Base-by-base conservation (phyloP, 1,140 invertebrate species). In the Brachystomella parvula region DNA sequence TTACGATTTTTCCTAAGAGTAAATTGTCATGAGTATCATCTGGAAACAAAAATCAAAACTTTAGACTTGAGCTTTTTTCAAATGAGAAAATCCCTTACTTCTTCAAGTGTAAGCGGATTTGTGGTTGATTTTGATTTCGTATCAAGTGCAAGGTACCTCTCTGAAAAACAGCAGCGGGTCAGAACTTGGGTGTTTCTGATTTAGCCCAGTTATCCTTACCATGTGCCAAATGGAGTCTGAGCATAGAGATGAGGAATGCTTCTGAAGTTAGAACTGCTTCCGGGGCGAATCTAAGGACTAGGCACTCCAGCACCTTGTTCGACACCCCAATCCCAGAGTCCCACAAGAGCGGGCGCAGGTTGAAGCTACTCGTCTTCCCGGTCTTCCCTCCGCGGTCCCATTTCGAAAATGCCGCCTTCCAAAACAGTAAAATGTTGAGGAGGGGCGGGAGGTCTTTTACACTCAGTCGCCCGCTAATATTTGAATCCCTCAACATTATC, bases 221-320 rank as follows among this genome's bases (percentile, higher is more conserved):
- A 77, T 89, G 86, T 32, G 86, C 85, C 57, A 89, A 79, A 77
- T 88, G 86, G 47, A 89, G 79, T 53, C 86, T 77, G 26, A 87
- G 84, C 77, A 88, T 82, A 32, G 85, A 85, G 80, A 87, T 82
- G 19, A 87, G 75, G 76, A 85, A 87, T 68, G 83, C 82, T 77
- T 86, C 85, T 1, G 83, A 80, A 3, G 83, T 80, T 1, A 88
- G 76, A 24, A 82, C 73, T 61, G 78, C 78, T 76, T 83, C 83
- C 75, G 84, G 83, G 19, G 85, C 81, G 78, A 85, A 87, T 67
- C 86, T 76, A 32, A 87, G 76, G 47, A 87, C 84, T 21, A 87
- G 76, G 76, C 85, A 86, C 80, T 88, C 87, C 58, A 88, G 77
- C 63, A 88, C 87, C 80, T 88, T 88, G 76, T 88, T 88, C 73